Evolutionary conservation across 2,888 invertebrate genomes (phyloP), one percentile per base, ranked within the genome.

Genomic region (Dicyrtomina minuta): DNA sequence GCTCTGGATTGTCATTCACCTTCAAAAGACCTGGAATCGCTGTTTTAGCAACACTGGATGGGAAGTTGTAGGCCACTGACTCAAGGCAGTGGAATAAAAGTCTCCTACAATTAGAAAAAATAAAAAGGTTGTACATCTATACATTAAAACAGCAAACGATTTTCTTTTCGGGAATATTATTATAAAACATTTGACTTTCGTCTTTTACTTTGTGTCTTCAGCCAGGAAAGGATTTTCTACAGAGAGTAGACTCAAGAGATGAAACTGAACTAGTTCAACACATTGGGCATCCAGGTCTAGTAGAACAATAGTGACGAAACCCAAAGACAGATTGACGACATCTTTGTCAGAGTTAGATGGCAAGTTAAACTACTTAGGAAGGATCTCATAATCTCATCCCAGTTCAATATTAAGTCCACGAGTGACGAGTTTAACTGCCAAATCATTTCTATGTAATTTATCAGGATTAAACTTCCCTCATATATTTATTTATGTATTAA

Each of bases 301-400:
- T 2, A 26, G 26, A 22, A 60, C 46, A 4, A 67, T 6, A 4
- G 39, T 20, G 17, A 77, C 74, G 53, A 73, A 67, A 13, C 60
- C 66, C 20, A 77, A 65, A n/a, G 62, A 59, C n/a, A 73, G 62
- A 41, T 49, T 24, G 2, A 70, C 67, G 24, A 73, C 61, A 4
- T 73, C 73, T 39, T 67, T 58, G 55, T 77, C 73, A n/a, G 68
- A 66, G 24, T 70, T 64, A 17, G 77, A 69, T 12, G 75, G 61
- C 17, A 75, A 68, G 17, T 68, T 72, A 46, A 77, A 77, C 74
- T 72, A 72, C 49, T 70, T 71, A 5, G 71, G 68, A 22, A 72
- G 51, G 13, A n/a, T n/a, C n/a, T n/a, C n/a, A n/a, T n/a, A n/a
- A 77, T 70, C 65, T 74, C 74, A 62, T 77, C 77, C 74, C 75